Evolutionary conservation across 2,888 invertebrate genomes (phyloP).

Genomic region (Orthosia gracilis): DNA sequence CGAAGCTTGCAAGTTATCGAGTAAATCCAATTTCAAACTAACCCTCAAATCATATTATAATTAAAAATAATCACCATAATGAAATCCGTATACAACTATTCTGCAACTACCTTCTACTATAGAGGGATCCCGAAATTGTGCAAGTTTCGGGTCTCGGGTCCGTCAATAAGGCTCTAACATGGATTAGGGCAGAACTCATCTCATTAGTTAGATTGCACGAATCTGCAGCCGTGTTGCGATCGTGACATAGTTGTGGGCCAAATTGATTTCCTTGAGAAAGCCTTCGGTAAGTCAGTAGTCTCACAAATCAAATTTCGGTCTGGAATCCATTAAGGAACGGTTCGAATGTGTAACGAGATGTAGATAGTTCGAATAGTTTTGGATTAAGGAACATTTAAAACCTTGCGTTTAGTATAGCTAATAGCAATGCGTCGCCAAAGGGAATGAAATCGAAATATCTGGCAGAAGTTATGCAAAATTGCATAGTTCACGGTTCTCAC

Average conservation of each 20-base stretch:
- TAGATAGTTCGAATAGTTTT: slow-evolving; percentile 38
- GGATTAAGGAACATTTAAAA: slow-evolving; percentile 10
- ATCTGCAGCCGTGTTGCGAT: slow-evolving; percentile 70
- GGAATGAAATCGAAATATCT: neutral
- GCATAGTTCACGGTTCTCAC: neutral
- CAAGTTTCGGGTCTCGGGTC: slow-evolving; percentile 75
- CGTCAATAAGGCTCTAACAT: slow-evolving; percentile 76
- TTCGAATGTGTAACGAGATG: slow-evolving; percentile 38
- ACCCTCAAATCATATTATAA: neutral
- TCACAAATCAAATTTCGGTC: slow-evolving; percentile 53
- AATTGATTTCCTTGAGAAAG: slow-evolving; percentile 62
- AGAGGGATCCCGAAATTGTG: slow-evolving; percentile 68
- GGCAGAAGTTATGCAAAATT: neutral
- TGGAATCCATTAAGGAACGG: slow-evolving; percentile 37
- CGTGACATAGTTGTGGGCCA: slow-evolving; percentile 60
- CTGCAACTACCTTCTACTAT: slow-evolving; percentile 63
- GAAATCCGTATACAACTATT: slow-evolving; percentile 48
- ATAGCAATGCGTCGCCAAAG: too few species aligned
- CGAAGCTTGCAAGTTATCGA: neutral
- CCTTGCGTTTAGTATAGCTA: neutral
- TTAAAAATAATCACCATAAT: slow-evolving; percentile 49
- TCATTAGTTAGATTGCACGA: slow-evolving; percentile 80
- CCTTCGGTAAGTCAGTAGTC: slow-evolving; percentile 51
- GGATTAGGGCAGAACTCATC: slow-evolving; percentile 78
- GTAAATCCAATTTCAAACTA: neutral